Base-by-base conservation (phyloP, 1,140 invertebrate species). In the Drosophila repletoides region DNA sequence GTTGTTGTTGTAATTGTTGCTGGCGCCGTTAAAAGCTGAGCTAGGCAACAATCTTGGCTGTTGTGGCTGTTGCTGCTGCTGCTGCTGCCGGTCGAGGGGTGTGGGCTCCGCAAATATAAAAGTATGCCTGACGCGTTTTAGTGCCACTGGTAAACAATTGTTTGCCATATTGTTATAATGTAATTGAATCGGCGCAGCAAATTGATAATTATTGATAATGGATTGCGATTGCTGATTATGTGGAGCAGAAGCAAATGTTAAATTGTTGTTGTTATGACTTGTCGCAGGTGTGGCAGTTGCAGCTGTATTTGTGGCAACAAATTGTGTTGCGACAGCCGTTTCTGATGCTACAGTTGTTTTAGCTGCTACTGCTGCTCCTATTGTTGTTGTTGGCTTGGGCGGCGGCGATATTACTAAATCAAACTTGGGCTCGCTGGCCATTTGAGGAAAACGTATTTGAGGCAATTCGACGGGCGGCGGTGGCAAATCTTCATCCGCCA, bases 371-470 rank as follows among this genome's bases (percentile, higher is more conserved):
- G 31, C n/a, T 29, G 28, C 7, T 17, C 5, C 2, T 55, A 28
- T 2, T 22, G 43, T 9, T 36, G 43, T 3, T 7, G 41, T 22
- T 38, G 45, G 19, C 2, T 29, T 22, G 15, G 34, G 10, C 0
- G 51, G 22, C 6, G 73, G 68, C 14, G 34, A 36, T 9, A 84
- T 66, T 1, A 60, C n/a, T 15, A 84, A 53, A 55, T 93, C 92
- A 61, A 94, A 93, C 59, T 91, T 93, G 0, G 93, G 93, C 40
- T 93, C 72, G n/a, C 53, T 80, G 29, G 91, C 92, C 43, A 93
- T 92, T 29, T 93, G 93, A n/a, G 93, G 93, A 52, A 95, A 90
- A 31, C 91, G 88, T 55, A 93, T 91, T 43, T 91, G 91, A 0
- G 93, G 93, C 40, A 95, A 88, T 70, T 93, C 92, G 1, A 94